Percentiles rank a stretch among this genome's conserved stretches.
phyloP scores from a whole-genome alignment of 1,140 invertebrate genomes.

The Drosophila kohkoa region DNA sequence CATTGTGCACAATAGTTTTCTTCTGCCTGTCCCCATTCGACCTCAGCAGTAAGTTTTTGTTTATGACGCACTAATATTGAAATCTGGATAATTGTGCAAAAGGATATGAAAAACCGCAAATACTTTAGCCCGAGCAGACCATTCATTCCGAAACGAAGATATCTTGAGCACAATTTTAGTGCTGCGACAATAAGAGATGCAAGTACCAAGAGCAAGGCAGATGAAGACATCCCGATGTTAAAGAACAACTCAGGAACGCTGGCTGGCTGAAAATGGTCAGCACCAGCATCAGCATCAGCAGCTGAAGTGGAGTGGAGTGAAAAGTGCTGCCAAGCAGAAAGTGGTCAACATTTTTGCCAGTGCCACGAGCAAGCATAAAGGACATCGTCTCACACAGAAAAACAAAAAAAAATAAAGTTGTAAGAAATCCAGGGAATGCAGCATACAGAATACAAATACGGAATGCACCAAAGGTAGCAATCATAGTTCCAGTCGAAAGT shows the following conservation, averaged over 20 bases:
- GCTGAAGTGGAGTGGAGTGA: conserved; percentile 39
- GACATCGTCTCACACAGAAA: conserved; percentile 33
- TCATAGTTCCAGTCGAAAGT: conserved; percentile 55
- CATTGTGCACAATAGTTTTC: conserved; percentile 49
- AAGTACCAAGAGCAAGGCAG: conserved; percentile 29
- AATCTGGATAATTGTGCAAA: conserved; percentile 81
- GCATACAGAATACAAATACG: conserved; percentile 4
- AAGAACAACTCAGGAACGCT: background rate
- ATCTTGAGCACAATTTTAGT: conserved; percentile 71
- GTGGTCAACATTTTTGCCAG: conserved; percentile 82
- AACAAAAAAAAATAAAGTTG: conserved; percentile 16
- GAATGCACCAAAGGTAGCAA: conserved; percentile 64
- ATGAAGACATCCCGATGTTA: conserved; percentile 4
- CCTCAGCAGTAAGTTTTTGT: conserved; percentile 64
- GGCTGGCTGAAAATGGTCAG: conserved; percentile 33
- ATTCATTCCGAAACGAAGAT: conserved; percentile 67
- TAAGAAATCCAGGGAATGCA: conserved; percentile 31
- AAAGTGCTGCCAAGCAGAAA: conserved; percentile 76
- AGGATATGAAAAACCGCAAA: conserved; percentile 82
- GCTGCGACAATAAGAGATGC: conserved; percentile 68
- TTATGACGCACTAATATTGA: conserved; percentile 79
- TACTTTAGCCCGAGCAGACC: conserved; percentile 53
- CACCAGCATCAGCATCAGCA: conserved; percentile 49
- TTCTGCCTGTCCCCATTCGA: background rate
- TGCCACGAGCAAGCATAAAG: conserved; percentile 79